Evolutionary conservation across 2,888 invertebrate genomes (phyloP), one percentile per base, ranked within the genome.

Genomic region (Marronus borbonicus): DNA sequence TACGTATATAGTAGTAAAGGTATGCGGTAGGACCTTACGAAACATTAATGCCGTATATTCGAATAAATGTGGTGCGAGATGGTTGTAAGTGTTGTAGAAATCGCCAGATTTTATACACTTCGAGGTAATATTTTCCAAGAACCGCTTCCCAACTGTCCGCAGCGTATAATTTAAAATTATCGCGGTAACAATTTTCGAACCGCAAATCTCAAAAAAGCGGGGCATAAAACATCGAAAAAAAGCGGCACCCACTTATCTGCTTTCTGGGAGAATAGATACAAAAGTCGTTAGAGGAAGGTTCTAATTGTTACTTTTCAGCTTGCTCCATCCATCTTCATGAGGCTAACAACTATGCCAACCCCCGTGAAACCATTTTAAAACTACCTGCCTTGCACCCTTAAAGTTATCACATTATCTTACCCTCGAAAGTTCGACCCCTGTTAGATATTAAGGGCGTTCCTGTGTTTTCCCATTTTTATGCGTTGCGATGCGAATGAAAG

Each of bases 291-390:
- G 78, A 44, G 79, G 79, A 79, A 80, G 81, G 81, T 76, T 81
- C 83, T 88, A 88, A 88, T 88, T 88, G 87, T 86, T 85, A 86
- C 85, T 87, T 87, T 86, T 87, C 86, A 85, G 83, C 84, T 81
- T 81, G 80, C 82, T 83, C 87, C 84, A 88, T 88, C 87, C 87
- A 87, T 88, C 88, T 87, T 86, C 86, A 85, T 83, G 85, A 85
- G 86, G 86, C 86, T 86, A 87, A 86, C 87, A 86, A 86, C 86
- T 82, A 82, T 49, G 78, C 83, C 84, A 84, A 83, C 80, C 82
- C 84, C 80, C 80, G 77, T 64, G 80, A 82, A 82, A 78, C 84
- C 85, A 84, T 86, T 87, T 86, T 84, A 86, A 87, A 88, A 88
- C 87, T 88, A 88, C 88, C 88, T 88, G 88, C 86, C 83, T 83